Evolutionary conservation across 1,140 invertebrate species (phyloP).

Genomic region (Bursaphelenchus mucronatus): DNA sequence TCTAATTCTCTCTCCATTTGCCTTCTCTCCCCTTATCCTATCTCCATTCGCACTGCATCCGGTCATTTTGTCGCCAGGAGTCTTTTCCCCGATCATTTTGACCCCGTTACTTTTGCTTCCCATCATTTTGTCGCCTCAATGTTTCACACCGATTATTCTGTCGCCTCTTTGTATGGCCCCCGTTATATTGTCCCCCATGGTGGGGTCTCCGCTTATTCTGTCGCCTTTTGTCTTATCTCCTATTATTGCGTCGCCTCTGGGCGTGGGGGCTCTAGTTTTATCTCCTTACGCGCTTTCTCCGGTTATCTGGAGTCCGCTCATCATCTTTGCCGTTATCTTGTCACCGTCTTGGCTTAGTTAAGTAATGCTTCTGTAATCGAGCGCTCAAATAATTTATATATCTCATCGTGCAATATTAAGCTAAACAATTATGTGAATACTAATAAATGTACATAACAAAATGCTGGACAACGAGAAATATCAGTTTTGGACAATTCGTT

Average conservation of each 20-base stretch:
- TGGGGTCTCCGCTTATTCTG: conserved; percentile 25
- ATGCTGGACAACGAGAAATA: too few relatives aligned
- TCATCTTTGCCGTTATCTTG: conserved; percentile 24
- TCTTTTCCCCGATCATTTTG: conserved; percentile 21
- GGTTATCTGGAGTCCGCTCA: conserved; percentile 20
- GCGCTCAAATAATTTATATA: too few relatives aligned
- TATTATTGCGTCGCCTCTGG: conserved; percentile 25
- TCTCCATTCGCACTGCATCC: conserved; percentile 26
- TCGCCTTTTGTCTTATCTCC: conserved; percentile 38
- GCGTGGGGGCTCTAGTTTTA: conserved; percentile 24
- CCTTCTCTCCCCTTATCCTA: conserved; percentile 37
- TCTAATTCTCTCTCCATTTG: conserved; percentile 40
- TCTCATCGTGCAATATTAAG: too few relatives aligned
- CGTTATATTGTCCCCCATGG: background rate
- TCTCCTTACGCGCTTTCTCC: conserved; percentile 31
- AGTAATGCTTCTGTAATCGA: background rate
- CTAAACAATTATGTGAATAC: too few relatives aligned
- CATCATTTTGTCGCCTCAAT: conserved; percentile 22
- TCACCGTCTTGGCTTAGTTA: conserved; percentile 38
- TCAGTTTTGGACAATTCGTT: too few relatives aligned
- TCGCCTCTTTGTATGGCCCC: conserved; percentile 19
- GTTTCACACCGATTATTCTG: conserved; percentile 41
- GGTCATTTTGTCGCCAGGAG: conserved; percentile 36
- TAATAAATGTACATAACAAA: too few relatives aligned
- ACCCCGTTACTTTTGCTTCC: conserved; percentile 25